These are phyloP conservation scores for Helicolenus hilgendorfi DNA, from an alignment of 2,797 vertebrate species.

Conservation along the genomic window DNA sequence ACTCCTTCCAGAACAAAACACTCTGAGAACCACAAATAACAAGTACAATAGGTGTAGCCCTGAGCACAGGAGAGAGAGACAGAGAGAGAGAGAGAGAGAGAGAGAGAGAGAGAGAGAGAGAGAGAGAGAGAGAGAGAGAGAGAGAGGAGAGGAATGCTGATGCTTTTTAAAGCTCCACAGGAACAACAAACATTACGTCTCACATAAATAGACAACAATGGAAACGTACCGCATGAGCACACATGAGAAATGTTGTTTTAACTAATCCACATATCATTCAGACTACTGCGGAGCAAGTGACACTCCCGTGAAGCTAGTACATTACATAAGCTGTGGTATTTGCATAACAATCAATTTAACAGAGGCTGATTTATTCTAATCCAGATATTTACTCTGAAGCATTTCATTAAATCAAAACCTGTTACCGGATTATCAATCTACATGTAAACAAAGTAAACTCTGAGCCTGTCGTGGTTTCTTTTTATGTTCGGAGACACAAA, in stretches of 20 bases:
- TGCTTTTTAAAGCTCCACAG: constrained; percentile 21
- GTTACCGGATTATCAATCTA: not conserved
- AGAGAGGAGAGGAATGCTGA: constrained; percentile 24
- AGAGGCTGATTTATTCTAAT: constrained; percentile 10
- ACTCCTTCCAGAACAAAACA: constrained; percentile 2
- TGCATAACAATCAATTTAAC: not conserved
- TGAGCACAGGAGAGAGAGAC: not conserved
- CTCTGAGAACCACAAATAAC: not conserved
- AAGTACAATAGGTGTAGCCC: constrained; percentile 44
- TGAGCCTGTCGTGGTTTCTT: not conserved
- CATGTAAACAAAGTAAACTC: not conserved
- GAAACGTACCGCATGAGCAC: not conserved
- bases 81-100: too few relatives aligned
- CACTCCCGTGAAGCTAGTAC: not conserved
- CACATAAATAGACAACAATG: not conserved
- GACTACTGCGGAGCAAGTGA: not conserved
- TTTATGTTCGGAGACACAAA: not conserved
- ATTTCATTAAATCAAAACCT: constrained; percentile 12
- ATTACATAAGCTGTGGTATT: not conserved
- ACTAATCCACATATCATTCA: not conserved
- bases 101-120: too few relatives aligned
- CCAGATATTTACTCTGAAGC: not conserved
- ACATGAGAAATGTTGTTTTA: not conserved
- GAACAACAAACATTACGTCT: constrained; percentile 14
- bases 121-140: too few relatives aligned